Evolutionary conservation across 2,113 vertebrate species (phyloP).

Genomic region (Heterotis niloticus): DNA sequence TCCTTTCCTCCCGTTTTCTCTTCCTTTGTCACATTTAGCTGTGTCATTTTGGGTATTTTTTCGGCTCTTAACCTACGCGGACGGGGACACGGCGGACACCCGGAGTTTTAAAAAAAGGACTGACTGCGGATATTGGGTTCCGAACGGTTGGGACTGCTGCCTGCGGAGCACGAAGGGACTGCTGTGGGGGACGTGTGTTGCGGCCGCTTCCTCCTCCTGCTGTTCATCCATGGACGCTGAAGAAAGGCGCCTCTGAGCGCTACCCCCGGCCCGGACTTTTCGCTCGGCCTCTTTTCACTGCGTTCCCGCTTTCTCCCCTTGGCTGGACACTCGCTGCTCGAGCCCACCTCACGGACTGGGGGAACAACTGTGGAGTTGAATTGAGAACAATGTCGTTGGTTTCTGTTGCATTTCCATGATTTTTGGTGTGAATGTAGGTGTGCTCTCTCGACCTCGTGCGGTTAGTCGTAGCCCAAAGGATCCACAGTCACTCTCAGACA

Average conservation of each 20-base stretch:
- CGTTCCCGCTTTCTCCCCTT: background rate
- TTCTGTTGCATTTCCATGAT: constrained; percentile 19
- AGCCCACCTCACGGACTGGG: constrained; percentile 16
- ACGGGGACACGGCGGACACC: constrained; percentile 9
- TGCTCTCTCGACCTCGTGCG: constrained; percentile 3
- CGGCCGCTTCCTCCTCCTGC: background rate
- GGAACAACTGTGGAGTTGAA: constrained; percentile 5
- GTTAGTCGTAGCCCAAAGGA: background rate
- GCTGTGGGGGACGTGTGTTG: background rate
- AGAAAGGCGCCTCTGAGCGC: constrained; percentile 8
- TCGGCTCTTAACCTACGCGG: constrained; percentile 11
- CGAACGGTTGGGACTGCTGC: constrained; percentile 5
- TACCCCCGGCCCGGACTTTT: constrained; percentile 3
- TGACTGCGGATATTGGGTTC: background rate
- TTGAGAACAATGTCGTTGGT: constrained; percentile 23
- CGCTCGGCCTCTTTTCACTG: background rate
- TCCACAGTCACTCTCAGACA: background rate
- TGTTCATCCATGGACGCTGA: constrained; percentile 8
- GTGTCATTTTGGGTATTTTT: background rate
- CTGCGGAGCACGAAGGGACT: constrained; percentile 5
- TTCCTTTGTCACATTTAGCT: constrained; percentile 18
- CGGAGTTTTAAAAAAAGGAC: constrained; percentile 12
- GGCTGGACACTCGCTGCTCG: constrained; percentile 1
- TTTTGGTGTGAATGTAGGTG: constrained; percentile 26
- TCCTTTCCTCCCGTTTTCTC: constrained; percentile 16